A percentile compares a stretch with the other conserved stretches of the same genome.
Conservation (phyloP, 92 coral and sea anemone species). For the Siderastrea radians region DNA sequence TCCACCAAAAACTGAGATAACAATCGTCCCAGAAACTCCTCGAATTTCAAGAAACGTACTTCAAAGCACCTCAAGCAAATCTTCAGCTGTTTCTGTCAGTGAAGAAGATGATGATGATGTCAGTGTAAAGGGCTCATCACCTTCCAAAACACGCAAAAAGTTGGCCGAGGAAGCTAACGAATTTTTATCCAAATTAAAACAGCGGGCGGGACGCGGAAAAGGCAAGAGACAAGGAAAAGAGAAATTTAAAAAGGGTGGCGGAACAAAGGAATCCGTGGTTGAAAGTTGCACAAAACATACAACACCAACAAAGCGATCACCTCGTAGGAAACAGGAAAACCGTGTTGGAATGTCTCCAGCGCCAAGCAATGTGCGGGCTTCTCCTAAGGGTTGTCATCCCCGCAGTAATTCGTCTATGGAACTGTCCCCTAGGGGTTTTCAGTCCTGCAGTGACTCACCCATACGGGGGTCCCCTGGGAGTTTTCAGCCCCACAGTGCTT, state of each 20-base stretch:
- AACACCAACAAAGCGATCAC: slow-evolving; percentile 7
- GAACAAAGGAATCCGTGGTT: not conserved
- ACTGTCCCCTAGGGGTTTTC: not conserved
- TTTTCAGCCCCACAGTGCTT: not conserved
- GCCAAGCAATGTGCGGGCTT: not conserved
- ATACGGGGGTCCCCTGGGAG: not conserved
- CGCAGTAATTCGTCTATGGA: not conserved
- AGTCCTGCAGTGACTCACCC: not conserved
- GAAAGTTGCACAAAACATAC: not conserved
- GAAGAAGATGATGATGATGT: slow-evolving; percentile 42
- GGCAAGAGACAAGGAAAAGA: slow-evolving; percentile 31
- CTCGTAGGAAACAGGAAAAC: not conserved
- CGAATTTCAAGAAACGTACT: not conserved
- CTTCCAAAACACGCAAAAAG: slow-evolving; percentile 19
- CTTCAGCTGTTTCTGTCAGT: not conserved
- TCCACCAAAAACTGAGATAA: slow-evolving; percentile 13
- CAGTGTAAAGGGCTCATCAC: slow-evolving; percentile 14
- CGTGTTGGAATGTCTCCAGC: not conserved
- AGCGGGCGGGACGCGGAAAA: slow-evolving; percentile 30
- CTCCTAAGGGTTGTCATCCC: not conserved
- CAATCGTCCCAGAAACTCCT: slow-evolving; percentile 48
- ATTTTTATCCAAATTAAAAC: slow-evolving; percentile 62
- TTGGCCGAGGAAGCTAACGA: slow-evolving; percentile 49
- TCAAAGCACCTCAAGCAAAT: slow-evolving; percentile 25
- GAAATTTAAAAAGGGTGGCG: not conserved